Conservation (phyloP, 2,113 vertebrate genomes). For the Chionomys nivalis region DNA sequence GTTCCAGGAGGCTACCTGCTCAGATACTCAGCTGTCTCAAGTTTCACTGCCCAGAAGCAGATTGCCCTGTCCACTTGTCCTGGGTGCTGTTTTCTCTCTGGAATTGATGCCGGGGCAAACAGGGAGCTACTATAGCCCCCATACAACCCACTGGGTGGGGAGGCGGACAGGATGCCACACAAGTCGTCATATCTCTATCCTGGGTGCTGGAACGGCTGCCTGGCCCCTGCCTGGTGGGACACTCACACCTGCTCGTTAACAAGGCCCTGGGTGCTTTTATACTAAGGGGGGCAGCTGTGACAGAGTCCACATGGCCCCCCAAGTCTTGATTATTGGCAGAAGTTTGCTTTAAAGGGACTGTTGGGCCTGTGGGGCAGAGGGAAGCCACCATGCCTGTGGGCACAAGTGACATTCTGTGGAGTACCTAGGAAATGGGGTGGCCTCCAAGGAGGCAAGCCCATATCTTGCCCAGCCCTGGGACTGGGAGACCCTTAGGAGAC, state of each 20-base stretch:
- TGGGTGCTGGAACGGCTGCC: background rate
- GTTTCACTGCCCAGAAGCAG: background rate
- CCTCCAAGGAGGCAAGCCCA: rapidly evolving
- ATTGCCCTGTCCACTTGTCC: background rate
- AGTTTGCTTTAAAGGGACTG: background rate
- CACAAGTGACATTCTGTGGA: no score
- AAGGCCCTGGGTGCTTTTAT: rapidly evolving
- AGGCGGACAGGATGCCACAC: rapidly evolving
- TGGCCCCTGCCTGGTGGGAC: background rate
- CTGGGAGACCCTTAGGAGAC: background rate
- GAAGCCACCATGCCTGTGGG: rapidly evolving
- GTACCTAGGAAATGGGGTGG: background rate
- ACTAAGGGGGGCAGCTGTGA: rapidly evolving
- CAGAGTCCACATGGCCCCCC: rapidly evolving
- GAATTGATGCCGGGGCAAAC: rapidly evolving
- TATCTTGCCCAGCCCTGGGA: rapidly evolving
- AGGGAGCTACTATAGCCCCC: background rate
- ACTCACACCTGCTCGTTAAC: rapidly evolving
- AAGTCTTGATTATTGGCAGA: rapidly evolving
- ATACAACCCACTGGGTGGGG: background rate
- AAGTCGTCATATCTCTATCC: rapidly evolving
- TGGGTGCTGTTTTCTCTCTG: background rate
- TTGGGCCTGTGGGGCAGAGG: background rate
- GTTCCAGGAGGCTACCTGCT: rapidly evolving
- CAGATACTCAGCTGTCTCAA: no score